Evolutionary conservation across 2,888 invertebrate species (phyloP), one percentile per base, ranked within the genome.

Genomic region (Gymnoscelis rufifasciata): DNA sequence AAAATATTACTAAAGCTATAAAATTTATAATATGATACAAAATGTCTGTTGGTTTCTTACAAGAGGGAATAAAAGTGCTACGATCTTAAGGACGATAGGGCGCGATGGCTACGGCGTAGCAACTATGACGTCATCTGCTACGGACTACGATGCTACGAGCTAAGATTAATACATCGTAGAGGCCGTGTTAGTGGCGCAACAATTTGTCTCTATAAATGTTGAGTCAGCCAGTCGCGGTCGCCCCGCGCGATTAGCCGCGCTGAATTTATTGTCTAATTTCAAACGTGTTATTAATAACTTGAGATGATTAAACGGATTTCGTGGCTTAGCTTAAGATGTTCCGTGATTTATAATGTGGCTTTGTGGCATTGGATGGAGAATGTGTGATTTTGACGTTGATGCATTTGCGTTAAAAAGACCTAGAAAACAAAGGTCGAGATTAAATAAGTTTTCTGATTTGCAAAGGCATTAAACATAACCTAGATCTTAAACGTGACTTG

Each of bases 191-290:
- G 79, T 84, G 78, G 77, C 74, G 79, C 80, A 78, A 87, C 87
- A 84, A 88, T 88, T 88, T 88, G 88, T 88, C 87, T 87, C 83
- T 87, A 88, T 88, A 88, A 88, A 88, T 79, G 88, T 86, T 86
- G 86, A 87, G 78, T 88, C 87, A 87, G 87, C 84, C 73, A 75
- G 62, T 69, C 74, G 82, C 75, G 83, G 83, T 75, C 75, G 68
- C 75, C 75, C 71, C 74, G 79, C 78, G 77, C 83, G 87, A 88
- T 88, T 88, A 88, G 84, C 86, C 66, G 66, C 75, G 69, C 76
- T 72, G 74, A 88, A 88, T 88, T 87, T 88, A 88, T 88, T 88
- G 88, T 88, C 86, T 88, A 87, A 87, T 87, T 86, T 80, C 83
- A 81, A 82, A 83, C 77, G 68, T 71, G 83, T 84, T 86, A 88